Base-by-base conservation (phyloP, 2,888 invertebrate genomes). In the Tipula lateralis region DNA sequence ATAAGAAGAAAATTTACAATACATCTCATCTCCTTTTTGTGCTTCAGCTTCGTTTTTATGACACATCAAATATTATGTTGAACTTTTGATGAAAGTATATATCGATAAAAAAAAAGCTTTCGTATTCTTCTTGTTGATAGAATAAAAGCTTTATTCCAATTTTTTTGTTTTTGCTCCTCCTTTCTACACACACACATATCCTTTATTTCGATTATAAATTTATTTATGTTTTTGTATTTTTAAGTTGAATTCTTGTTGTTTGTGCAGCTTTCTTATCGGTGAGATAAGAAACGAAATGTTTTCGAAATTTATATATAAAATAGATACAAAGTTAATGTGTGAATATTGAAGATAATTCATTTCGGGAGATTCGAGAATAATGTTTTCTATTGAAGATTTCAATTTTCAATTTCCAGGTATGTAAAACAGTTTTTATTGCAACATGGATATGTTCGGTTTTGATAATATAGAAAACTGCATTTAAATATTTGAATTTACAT, bases 51-150 rank as follows among this genome's bases (percentile, higher is more conserved):
- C n/a, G 24, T 66, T 66, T 66, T 66, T 66, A 66, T 66, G 66
- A 66, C 66, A 66, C 66, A 66, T 66, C 66, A 66, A 66, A 66
- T 66, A 66, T 66, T 66, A 66, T 66, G 24, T 24, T 66, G 66
- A 66, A 66, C 66, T 66, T 66, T 66, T 66, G 66, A 66, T 66
- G 66, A 66, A 66, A 66, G 66, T 66, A 66, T 66, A 66, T 66
- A n/a, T n/a, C 66, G 66, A 66, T 66, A 66, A 66, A 66, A 66
- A 66, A 66, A 66, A 39, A 32, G 66, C 66, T 66, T 66, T 66
- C 66, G 1, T 24, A 50, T 5, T 50, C 50, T 50, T 66, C 50
- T 50, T 66, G 66, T 24, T 66, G 66, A 66, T 24, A 50, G 19
- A 19, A 66, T 66, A 66, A 66, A 66, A 66, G 19, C 66, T 66